Evolutionary conservation across 2,888 invertebrate species (phyloP).

Genomic region (Eristalis intricaria): DNA sequence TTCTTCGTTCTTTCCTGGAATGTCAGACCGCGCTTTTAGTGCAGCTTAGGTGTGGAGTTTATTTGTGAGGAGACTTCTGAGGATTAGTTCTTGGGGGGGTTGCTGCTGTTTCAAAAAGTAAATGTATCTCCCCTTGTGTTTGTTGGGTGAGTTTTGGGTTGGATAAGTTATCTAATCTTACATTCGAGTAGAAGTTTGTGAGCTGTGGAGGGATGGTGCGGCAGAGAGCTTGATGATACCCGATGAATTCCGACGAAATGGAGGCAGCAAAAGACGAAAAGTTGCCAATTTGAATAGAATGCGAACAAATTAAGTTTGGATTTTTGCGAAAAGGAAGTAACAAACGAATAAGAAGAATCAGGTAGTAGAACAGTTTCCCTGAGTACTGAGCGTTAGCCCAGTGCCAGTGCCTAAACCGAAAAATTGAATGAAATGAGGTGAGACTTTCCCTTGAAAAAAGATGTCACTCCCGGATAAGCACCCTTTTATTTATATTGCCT

Average conservation of each 20-base stretch:
- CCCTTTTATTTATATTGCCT: neutral
- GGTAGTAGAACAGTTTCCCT: too few relatives aligned
- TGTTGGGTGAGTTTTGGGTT: neutral
- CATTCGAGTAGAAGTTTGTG: neutral
- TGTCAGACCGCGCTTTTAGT: conserved; percentile 3
- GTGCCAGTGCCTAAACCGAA: neutral
- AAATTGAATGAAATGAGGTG: neutral
- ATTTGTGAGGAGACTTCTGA: conserved; percentile 12
- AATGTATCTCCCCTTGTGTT: neutral
- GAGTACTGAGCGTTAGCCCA: neutral
- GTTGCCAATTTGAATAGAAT: too few relatives aligned
- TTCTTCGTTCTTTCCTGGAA: neutral
- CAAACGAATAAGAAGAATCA: too few relatives aligned
- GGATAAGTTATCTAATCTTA: neutral
- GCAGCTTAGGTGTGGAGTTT: conserved; percentile 2
- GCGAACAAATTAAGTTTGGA: too few relatives aligned
- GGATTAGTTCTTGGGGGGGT: neutral
- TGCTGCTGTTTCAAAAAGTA: neutral
- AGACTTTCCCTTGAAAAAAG: neutral
- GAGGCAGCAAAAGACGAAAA: too few relatives aligned
- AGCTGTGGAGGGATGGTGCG: neutral
- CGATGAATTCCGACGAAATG: too few relatives aligned
- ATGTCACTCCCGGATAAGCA: neutral
- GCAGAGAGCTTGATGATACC: too few relatives aligned
- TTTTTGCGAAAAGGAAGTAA: too few relatives aligned